Base-by-base conservation (phyloP, 2,888 invertebrate species). In the Aphodius sticticus region DNA sequence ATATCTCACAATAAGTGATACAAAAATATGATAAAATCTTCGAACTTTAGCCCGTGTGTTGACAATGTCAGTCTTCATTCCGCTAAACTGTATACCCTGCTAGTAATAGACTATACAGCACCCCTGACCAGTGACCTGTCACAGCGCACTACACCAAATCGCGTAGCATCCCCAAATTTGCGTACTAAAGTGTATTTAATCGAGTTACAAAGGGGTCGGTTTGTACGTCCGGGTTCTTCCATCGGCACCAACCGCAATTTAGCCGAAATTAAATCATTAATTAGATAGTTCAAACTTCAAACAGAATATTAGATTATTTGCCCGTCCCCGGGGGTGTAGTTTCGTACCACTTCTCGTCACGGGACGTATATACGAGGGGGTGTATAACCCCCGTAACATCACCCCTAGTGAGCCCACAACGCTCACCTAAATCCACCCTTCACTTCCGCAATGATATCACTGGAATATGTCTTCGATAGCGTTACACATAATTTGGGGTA, bases 261-360 rank as follows among this genome's bases (percentile, higher is more conserved):
- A 78, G 76, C 78, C 78, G 78, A 78, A 78, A 78, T 78, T 78
- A 78, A 78, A 78, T 78, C 78, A 78, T 78, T 78, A 78, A 78
- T 78, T 78, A 78, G 76, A 78, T 78, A 78, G 78, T 76, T 78
- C 78, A 78, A 78, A 78, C 78, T 78, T 78, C 78, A 78, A 78
- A 78, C 76, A 75, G 78, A 78, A 78, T 78, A 78, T 78, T 76
- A 70, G 76, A 78, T 78, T 78, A 78, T 78, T 69, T 69, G 16
- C 36, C 37, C 78, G 76, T 78, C 70, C 16, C 78, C 76, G 35
- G 69, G 76, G 70, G 70, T 38, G 16, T 15, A n/a, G 15, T 53
- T 53, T 53, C 53, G 9, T 53, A 53, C 53, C 53, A 53, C 9
- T 53, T 53, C 12, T 7, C 53, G 53, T 53, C 53, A 53, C 53